Evolutionary conservation across 2,797 vertebrate species (phyloP).

Genomic region (Naso thynnoides): DNA sequence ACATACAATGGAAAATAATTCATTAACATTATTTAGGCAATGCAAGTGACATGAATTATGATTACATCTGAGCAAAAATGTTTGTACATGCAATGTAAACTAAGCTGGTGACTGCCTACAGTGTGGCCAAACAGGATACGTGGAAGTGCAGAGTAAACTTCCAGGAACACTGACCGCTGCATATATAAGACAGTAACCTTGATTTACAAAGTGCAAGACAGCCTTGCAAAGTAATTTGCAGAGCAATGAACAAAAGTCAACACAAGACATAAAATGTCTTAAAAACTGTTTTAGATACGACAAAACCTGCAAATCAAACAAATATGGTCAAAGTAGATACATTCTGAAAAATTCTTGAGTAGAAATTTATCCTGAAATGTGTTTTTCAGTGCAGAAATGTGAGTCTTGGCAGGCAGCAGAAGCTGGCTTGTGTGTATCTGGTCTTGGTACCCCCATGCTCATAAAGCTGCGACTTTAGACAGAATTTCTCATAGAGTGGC

Average conservation of each 20-base stretch:
- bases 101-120: slow-evolving; percentile 4
- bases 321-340: not conserved
- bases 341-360: not conserved
- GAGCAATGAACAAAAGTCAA: slow-evolving; percentile 12
- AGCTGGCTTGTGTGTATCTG: no score
- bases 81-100: slow-evolving; percentile 50
- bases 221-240: not conserved
- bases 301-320: not conserved
- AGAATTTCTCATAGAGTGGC: no score
- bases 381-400: not conserved
- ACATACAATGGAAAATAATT: slow-evolving; percentile 50
- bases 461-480: no score
- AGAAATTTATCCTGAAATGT: not conserved
- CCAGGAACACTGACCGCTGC: not conserved
- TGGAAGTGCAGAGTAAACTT: slow-evolving; percentile 13
- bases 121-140: slow-evolving; percentile 19
- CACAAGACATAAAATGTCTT: slow-evolving; percentile 11
- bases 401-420: not conserved
- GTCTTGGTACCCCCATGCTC: no score
- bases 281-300: not conserved
- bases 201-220: slow-evolving; percentile 26
- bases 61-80: slow-evolving; percentile 35
- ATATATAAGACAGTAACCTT: not conserved
- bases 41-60: slow-evolving; percentile 29
- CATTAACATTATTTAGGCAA: slow-evolving; percentile 34